Conservation (phyloP, 23 tunicate species). For the Phallusia fumigata region DNA sequence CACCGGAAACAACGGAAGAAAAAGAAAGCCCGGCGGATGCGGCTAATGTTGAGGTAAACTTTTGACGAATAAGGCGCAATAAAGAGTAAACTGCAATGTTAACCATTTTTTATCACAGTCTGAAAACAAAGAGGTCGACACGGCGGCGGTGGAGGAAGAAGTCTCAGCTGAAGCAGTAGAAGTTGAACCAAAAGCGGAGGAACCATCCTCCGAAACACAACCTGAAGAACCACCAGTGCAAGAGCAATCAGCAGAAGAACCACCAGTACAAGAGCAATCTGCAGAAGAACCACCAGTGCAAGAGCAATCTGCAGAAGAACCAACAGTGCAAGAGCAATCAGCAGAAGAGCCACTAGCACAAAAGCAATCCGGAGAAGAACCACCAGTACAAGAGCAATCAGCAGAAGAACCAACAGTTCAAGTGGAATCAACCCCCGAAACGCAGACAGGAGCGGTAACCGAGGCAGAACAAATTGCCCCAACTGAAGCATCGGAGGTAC, state of each 20-base stretch:
- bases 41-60: no score
- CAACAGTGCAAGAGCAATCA: neutral
- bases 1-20: no score
- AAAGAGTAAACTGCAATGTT: no score
- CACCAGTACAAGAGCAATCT: neutral
- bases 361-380: slow-evolving; percentile 3
- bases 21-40: no score
- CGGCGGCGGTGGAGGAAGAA: no score
- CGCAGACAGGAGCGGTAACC: slow-evolving; percentile 7
- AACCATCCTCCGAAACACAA: neutral
- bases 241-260: neutral
- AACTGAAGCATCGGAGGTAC: slow-evolving; percentile 15
- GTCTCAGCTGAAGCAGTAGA: no score
- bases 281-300: neutral
- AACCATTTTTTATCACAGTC: no score
- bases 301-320: neutral
- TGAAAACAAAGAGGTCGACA: no score
- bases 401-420: neutral
- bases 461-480: slow-evolving; percentile 24
- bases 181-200: slow-evolving; percentile 14
- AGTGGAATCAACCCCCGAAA: neutral
- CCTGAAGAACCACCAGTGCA: neutral
- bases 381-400: neutral
- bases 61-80: no score
- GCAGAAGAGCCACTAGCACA: neutral